Conservation (phyloP, 2,888 invertebrate genomes). For the Autographa pulchrina region DNA sequence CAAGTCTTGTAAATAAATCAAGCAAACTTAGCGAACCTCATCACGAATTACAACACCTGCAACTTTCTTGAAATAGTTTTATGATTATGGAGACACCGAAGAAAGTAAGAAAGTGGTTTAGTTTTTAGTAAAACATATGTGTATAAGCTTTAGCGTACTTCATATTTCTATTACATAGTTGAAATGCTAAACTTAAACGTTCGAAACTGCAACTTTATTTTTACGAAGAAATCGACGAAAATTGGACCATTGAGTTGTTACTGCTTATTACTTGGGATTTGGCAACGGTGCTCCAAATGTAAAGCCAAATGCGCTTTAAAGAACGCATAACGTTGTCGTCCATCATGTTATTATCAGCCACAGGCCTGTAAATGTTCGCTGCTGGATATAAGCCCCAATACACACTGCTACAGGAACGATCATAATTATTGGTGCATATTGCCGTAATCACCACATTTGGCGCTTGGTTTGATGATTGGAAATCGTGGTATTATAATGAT, state of each 20-base stretch:
- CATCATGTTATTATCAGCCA: slow-evolving; percentile 47
- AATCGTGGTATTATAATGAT: not conserved
- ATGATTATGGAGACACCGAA: not conserved
- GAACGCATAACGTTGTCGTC: slow-evolving; percentile 50
- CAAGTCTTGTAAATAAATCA: slow-evolving; percentile 40
- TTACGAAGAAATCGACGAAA: slow-evolving; percentile 25
- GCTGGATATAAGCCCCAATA: slow-evolving; percentile 2
- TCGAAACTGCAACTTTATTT: slow-evolving; percentile 24
- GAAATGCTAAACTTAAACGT: not conserved
- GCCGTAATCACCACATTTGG: slow-evolving; percentile 15
- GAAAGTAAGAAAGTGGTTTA: not conserved
- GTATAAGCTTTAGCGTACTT: too few species aligned
- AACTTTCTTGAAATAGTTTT: slow-evolving; percentile 16
- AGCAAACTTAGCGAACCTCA: slow-evolving; percentile 28
- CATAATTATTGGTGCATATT: slow-evolving; percentile 21
- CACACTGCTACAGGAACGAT: slow-evolving; percentile 8
- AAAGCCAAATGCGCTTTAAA: slow-evolving; percentile 58
- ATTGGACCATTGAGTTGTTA: slow-evolving; percentile 51
- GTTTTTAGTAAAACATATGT: too few species aligned
- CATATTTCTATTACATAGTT: not conserved
- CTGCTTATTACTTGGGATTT: slow-evolving; percentile 50
- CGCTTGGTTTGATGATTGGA: not conserved
- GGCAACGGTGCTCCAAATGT: slow-evolving; percentile 49
- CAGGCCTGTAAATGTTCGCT: slow-evolving; percentile 23
- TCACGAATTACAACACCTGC: slow-evolving; percentile 33